Percentiles rank a stretch among this genome's conserved stretches.
Conservation (phyloP, 2,797 vertebrate species). For the Antrozous pallidus region DNA sequence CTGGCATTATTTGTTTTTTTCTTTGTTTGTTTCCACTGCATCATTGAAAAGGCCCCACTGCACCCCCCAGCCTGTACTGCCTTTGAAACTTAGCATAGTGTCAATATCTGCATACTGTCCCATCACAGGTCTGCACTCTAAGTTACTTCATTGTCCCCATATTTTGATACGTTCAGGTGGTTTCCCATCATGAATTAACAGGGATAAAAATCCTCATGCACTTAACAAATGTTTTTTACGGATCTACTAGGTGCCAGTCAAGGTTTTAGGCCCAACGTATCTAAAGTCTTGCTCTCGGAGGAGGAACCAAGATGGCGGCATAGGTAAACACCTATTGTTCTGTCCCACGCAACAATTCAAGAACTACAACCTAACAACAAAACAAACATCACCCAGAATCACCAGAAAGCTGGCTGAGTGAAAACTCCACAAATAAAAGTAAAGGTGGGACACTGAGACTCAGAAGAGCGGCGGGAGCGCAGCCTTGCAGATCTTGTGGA, state of each 20-base stretch:
- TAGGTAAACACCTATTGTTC: no score
- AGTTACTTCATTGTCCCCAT: background rate
- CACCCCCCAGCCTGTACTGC: accelerated
- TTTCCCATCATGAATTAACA: background rate
- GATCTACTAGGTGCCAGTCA: background rate
- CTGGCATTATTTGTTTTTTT: background rate
- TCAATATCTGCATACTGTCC: background rate
- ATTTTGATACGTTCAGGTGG: background rate
- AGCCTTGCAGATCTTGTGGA: no score
- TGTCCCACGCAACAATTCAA: no score
- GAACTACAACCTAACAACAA: no score
- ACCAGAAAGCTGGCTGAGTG: no score
- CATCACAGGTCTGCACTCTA: no score
- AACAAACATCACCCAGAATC: no score
- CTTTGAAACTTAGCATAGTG: background rate
- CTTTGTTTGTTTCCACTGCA: background rate
- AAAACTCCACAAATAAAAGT: no score
- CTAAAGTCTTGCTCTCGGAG: background rate
- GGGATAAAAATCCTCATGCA: background rate
- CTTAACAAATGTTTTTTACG: background rate
- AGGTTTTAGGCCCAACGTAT: background rate
- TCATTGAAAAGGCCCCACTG: background rate
- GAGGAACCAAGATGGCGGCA: no score
- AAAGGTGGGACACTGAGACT: no score
- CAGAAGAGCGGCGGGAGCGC: no score